A percentile compares a stretch with the other conserved stretches of the same genome.
Evolutionary conservation across 2,797 vertebrate species (phyloP).

Genomic region (Brachymystax lenok): DNA sequence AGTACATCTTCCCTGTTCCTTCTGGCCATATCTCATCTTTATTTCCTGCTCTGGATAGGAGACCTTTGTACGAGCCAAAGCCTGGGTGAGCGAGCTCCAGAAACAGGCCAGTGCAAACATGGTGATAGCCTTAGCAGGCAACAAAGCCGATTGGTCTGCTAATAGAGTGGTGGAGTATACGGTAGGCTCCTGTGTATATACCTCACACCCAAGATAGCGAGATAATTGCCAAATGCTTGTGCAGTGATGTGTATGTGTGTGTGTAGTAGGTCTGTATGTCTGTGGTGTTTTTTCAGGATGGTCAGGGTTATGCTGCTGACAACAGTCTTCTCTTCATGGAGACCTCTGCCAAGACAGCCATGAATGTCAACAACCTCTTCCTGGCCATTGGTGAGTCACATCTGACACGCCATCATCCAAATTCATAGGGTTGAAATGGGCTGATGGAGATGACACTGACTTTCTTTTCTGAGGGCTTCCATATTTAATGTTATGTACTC

Average conservation of each 20-base stretch:
- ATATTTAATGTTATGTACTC: no score
- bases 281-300: conserved; percentile 63
- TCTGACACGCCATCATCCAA: not conserved
- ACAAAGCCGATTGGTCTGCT: conserved; percentile 81
- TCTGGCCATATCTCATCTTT: not conserved
- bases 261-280: conserved; percentile 7
- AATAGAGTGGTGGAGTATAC: conserved; percentile 82
- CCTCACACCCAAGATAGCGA: not conserved
- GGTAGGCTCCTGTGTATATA: conserved; percentile 42
- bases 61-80: conserved; percentile 80
- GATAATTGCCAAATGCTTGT: not conserved
- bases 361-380: conserved; percentile 87
- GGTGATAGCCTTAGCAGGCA: conserved; percentile 64
- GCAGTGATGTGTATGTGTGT: conserved; percentile 1
- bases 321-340: conserved; percentile 87
- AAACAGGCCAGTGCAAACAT: conserved; percentile 42
- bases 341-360: conserved; percentile 85
- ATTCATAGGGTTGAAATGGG: not conserved
- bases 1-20: not conserved
- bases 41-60: conserved; percentile 59
- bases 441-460: not conserved
- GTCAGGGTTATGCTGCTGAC: conserved; percentile 84
- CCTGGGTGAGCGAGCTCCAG: conserved; percentile 83
- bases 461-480: no score
- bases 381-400: conserved; percentile 80